phyloP scores from a whole-genome alignment of 2,888 invertebrate species.

The Tinea semifulvella region DNA sequence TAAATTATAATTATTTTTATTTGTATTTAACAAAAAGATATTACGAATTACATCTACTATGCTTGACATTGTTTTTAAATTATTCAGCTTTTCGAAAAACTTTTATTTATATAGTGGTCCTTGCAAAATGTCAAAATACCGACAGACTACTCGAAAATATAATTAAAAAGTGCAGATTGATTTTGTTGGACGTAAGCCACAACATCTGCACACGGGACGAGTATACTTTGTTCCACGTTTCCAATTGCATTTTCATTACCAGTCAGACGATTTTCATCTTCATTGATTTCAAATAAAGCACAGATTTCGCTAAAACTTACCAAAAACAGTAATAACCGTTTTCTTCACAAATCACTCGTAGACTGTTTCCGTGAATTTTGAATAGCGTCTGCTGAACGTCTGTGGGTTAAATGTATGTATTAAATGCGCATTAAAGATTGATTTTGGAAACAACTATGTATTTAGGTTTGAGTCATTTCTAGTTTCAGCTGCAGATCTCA shows the following conservation, averaged over 20 bases:
- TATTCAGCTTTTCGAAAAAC: not conserved
- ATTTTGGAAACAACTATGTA: conserved; percentile 3
- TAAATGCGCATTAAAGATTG: conserved; percentile 19
- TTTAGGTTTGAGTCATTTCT: conserved; percentile 3
- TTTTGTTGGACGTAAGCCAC: conserved; percentile 6
- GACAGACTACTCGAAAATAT: conserved; percentile 4
- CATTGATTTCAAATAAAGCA: conserved; percentile 13
- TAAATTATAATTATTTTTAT: too few relatives aligned
- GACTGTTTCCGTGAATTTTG: conserved; percentile 26
- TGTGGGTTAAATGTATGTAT: conserved; percentile 18
- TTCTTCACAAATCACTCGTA: conserved; percentile 30
- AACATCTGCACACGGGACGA: not conserved
- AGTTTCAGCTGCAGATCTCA: too few relatives aligned
- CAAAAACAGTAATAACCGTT: conserved; percentile 24
- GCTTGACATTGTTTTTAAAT: not conserved
- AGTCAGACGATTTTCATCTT: conserved; percentile 8
- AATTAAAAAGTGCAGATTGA: conserved; percentile 9
- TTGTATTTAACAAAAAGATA: too few relatives aligned
- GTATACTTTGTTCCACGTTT: not conserved
- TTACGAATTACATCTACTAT: too few relatives aligned
- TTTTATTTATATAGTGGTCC: not conserved
- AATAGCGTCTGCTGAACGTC: conserved; percentile 31
- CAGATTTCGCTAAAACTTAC: conserved; percentile 22
- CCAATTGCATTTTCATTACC: conserved; percentile 9
- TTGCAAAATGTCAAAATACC: conserved; percentile 2